phyloP scores from a whole-genome alignment of 1,140 invertebrate species.

The Lepidostoma basale region DNA sequence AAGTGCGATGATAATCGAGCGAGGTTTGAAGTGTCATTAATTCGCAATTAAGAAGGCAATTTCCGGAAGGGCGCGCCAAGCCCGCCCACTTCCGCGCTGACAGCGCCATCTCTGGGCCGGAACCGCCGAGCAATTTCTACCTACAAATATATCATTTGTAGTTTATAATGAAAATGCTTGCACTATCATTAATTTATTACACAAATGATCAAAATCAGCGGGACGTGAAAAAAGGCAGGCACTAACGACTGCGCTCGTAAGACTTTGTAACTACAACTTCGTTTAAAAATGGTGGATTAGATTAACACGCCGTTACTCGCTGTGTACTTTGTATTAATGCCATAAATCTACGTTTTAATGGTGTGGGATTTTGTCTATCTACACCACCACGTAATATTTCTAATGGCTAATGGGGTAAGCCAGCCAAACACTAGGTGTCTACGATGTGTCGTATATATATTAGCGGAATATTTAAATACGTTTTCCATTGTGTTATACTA shows the following conservation, averaged over 20 bases:
- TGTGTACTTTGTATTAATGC: too few relatives aligned
- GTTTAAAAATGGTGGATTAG: background rate
- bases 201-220: conserved; percentile 12
- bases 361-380: too few relatives aligned
- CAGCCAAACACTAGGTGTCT: too few relatives aligned
- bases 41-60: conserved; percentile 35
- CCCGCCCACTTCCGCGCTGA: conserved; percentile 27
- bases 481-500: too few relatives aligned
- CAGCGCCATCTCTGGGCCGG: conserved; percentile 20
- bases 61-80: conserved; percentile 25
- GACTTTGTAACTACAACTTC: background rate
- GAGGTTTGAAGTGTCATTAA: conserved; percentile 30
- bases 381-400: too few relatives aligned
- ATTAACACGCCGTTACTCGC: too few relatives aligned
- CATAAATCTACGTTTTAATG: too few relatives aligned
- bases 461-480: too few relatives aligned
- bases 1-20: conserved; percentile 6
- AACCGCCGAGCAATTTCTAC: conserved; percentile 1
- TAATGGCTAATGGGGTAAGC: too few relatives aligned
- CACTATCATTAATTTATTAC: conserved; percentile 5
- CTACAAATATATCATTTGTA: background rate
- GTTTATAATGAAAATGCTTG: conserved; percentile 7
- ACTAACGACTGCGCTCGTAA: background rate
- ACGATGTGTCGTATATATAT: too few relatives aligned
- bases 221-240: background rate